Evolutionary conservation across 2,797 vertebrate genomes (phyloP).

Genomic region (Dendrocincla fuliginosa): DNA sequence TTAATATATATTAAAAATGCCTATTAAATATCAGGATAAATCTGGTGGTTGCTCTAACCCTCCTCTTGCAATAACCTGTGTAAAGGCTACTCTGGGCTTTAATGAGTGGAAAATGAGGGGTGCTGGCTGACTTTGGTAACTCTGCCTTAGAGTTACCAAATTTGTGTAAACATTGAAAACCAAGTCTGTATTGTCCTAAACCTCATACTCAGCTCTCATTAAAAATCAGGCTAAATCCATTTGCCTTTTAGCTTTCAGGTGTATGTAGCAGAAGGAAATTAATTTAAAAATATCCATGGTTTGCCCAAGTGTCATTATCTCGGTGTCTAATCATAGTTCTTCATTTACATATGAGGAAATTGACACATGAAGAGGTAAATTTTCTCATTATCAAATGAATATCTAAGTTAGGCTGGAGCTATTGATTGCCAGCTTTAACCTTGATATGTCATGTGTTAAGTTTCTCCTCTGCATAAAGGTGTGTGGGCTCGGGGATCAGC

Average conservation of each 20-base stretch:
- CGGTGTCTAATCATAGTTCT: slow-evolving; percentile 44
- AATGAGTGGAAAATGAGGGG: not conserved
- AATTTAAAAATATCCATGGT: slow-evolving; percentile 27
- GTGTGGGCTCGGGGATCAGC: not conserved
- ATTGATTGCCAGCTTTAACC: slow-evolving; percentile 46
- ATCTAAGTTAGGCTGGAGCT: not conserved
- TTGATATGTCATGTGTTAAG: not conserved
- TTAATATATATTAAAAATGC: too few species aligned
- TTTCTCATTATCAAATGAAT: slow-evolving; percentile 49
- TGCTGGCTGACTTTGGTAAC: too few species aligned
- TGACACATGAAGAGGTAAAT: slow-evolving; percentile 39
- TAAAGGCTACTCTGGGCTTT: not conserved
- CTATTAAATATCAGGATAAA: too few species aligned
- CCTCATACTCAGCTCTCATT: not conserved
- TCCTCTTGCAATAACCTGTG: too few species aligned
- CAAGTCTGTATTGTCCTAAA: not conserved
- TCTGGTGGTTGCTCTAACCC: too few species aligned
- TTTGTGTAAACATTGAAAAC: not conserved
- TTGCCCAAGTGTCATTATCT: slow-evolving; percentile 56
- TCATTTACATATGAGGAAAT: slow-evolving; percentile 60
- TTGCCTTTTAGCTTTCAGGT: slow-evolving; percentile 21
- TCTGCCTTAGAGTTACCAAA: not conserved
- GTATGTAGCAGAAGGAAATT: slow-evolving; percentile 9
- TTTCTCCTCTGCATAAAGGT: not conserved
- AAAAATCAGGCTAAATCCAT: not conserved